Evolutionary conservation across 2,888 invertebrate genomes (phyloP).

Genomic region (Drosophila vallismaia): DNA sequence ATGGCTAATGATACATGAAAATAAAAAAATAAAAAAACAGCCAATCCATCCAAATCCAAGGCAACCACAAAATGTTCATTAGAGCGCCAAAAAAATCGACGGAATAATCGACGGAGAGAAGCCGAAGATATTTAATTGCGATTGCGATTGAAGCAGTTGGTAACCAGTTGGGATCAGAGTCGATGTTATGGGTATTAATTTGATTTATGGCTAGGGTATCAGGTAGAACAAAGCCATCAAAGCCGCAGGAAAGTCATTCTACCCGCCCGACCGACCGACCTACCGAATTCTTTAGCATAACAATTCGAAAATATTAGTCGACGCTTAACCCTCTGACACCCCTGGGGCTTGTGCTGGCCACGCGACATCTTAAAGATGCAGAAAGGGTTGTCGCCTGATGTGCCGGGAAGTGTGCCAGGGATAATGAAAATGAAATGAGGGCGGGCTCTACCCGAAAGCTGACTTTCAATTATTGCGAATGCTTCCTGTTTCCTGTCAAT

Average conservation of each 20-base stretch:
- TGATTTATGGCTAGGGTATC: constrained; percentile 60
- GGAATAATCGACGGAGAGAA: constrained; percentile 17
- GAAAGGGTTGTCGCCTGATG: constrained; percentile 43
- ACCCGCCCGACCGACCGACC: constrained; percentile 7
- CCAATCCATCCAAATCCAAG: constrained; percentile 28
- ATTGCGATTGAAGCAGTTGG: constrained; percentile 13
- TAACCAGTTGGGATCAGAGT: constrained; percentile 20
- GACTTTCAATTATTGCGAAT: constrained; percentile 56
- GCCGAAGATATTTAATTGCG: constrained; percentile 40
- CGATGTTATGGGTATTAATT: constrained; percentile 42
- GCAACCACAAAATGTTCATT: constrained; percentile 70
- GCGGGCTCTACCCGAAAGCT: constrained; percentile 46
- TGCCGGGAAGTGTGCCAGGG: constrained; percentile 64
- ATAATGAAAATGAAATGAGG: constrained; percentile 64
- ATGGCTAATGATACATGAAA: constrained; percentile 67
- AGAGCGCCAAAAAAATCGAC: constrained; percentile 54
- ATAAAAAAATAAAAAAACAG: constrained; percentile 24
- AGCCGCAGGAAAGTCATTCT: constrained; percentile 40
- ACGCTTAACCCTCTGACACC: constrained; percentile 62
- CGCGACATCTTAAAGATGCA: constrained; percentile 72
- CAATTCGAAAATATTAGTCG: constrained; percentile 67
- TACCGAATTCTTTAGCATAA: constrained; percentile 41
- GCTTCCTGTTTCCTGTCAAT: constrained; percentile 35
- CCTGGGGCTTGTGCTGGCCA: constrained; percentile 65
- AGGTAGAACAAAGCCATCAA: constrained; percentile 47